Evolutionary conservation across 2,797 vertebrate genomes (phyloP).

Genomic region (Esox lucius): DNA sequence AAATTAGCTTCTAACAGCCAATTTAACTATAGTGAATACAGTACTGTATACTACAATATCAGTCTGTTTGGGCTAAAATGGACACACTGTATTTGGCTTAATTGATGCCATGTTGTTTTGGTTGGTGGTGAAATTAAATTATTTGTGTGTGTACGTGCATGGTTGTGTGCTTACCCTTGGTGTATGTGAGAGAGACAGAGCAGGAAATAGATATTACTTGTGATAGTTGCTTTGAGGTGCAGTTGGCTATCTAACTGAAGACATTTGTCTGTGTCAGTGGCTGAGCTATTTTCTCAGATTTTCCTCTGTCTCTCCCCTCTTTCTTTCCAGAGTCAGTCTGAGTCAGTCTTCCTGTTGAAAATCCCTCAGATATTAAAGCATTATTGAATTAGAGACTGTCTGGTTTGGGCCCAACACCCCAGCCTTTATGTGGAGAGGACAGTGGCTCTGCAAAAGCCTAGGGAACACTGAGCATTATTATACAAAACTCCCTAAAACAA

Average conservation of each 20-base stretch:
- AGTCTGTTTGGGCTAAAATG: slow-evolving; percentile 3
- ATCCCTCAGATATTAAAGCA: slow-evolving; percentile 22
- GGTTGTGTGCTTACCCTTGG: not conserved
- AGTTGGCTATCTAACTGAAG: not conserved
- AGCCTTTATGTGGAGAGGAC: not conserved
- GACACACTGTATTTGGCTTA: not conserved
- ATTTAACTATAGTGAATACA: too few species aligned
- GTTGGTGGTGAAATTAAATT: slow-evolving; percentile 11
- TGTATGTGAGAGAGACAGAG: not conserved
- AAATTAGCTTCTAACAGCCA: too few species aligned
- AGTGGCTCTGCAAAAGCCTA: not conserved
- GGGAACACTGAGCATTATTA: not conserved
- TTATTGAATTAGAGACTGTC: slow-evolving; percentile 22
- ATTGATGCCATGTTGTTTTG: not conserved
- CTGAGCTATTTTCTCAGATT: not conserved
- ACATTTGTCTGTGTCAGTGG: not conserved
- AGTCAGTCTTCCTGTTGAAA: slow-evolving; percentile 23
- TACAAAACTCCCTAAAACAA: not conserved
- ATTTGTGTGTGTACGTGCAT: not conserved
- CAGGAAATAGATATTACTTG: not conserved
- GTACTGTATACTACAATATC: too few species aligned
- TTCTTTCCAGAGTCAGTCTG: slow-evolving; percentile 12
- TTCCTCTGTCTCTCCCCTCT: not conserved
- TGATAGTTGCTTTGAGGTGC: too few species aligned
- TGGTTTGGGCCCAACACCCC: slow-evolving; percentile 15